Conservation (phyloP, 2,113 vertebrate species). For the Campylorhamphus procurvoides region DNA sequence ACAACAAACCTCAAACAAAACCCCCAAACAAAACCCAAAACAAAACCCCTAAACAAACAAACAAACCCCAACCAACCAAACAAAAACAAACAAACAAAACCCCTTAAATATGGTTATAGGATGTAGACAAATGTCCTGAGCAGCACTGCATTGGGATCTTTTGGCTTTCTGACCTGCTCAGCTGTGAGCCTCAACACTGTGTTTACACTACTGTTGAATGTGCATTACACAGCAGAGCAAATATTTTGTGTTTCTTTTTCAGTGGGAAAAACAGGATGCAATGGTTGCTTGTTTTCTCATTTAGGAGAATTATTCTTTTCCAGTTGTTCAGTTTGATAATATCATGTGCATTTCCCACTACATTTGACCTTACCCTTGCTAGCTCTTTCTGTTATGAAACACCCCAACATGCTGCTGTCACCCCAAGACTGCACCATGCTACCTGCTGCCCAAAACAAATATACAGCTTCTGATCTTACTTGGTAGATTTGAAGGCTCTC, state of each 20-base stretch:
- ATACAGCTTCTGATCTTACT: neutral
- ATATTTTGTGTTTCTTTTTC: neutral
- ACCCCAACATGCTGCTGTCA: neutral
- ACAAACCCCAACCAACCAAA: too few relatives aligned
- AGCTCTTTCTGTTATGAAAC: neutral
- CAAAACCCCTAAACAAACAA: too few relatives aligned
- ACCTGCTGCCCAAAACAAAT: neutral
- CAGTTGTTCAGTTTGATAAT: neutral
- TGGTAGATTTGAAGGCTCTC: neutral
- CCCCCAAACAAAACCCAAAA: too few relatives aligned
- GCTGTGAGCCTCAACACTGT: neutral
- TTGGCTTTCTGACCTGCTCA: neutral
- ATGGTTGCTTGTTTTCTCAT: neutral
- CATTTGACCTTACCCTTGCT: neutral
- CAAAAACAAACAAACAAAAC: too few relatives aligned
- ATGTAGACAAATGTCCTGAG: neutral
- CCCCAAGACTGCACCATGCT: neutral
- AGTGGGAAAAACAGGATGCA: neutral
- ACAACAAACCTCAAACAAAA: too few relatives aligned
- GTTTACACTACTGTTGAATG: neutral
- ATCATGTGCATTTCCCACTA: neutral
- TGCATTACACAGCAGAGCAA: neutral
- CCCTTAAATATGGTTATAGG: neutral
- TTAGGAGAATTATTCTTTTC: neutral
- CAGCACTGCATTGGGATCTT: neutral